A percentile compares a stretch with the other conserved stretches of the same genome.
Evolutionary conservation across 2,888 invertebrate species (phyloP).

Genomic region (Abrostola triplasia): DNA sequence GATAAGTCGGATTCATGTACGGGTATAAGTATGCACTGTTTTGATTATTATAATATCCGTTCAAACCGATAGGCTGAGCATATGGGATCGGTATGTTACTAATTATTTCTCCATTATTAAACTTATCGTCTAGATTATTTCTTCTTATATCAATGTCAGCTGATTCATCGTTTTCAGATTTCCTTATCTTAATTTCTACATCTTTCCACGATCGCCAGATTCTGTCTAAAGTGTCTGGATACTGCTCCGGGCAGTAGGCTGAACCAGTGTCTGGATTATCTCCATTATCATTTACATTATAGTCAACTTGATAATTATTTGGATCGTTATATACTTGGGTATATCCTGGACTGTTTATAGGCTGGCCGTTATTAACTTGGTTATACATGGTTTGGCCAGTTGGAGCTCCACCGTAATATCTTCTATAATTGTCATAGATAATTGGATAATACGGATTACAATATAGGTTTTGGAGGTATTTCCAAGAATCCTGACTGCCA

Average conservation of each 20-base stretch:
- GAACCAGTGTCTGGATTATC: not conserved
- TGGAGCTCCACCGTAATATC: constrained; percentile 8
- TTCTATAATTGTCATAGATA: constrained; percentile 21
- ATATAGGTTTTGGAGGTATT: constrained; percentile 22
- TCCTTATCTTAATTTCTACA: constrained; percentile 20
- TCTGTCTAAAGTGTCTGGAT: constrained; percentile 20
- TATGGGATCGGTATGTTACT: not conserved
- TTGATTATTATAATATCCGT: constrained; percentile 35
- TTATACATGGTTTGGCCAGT: not conserved
- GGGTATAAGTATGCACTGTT: constrained; percentile 26
- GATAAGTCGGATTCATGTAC: constrained; percentile 18
- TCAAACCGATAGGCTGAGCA: constrained; percentile 6
- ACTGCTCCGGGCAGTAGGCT: not conserved
- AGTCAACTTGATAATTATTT: constrained; percentile 5
- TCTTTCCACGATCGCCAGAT: constrained; percentile 36
- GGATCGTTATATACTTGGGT: constrained; percentile 6
- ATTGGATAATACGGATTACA: constrained; percentile 14
- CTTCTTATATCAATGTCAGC: constrained; percentile 23
- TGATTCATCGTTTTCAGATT: not conserved
- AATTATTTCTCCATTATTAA: not conserved
- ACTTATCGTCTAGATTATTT: not conserved
- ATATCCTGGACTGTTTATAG: not conserved
- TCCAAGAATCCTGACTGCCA: constrained; percentile 21
- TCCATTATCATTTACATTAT: not conserved
- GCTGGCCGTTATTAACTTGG: not conserved